Evolutionary conservation across 1,140 invertebrate genomes (phyloP).

Genomic region (Procambarus clarkii): DNA sequence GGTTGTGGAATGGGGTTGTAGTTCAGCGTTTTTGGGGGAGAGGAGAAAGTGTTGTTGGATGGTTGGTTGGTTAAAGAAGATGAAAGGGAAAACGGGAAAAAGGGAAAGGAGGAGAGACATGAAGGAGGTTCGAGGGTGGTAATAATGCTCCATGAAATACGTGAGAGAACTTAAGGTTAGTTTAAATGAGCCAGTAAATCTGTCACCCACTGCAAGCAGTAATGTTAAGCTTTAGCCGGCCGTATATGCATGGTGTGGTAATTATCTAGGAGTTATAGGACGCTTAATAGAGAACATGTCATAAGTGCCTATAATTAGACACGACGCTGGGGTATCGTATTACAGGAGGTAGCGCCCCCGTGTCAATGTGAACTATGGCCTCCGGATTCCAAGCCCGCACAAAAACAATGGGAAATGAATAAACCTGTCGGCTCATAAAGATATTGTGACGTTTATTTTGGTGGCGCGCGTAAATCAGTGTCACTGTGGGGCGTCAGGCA

Average conservation of each 20-base stretch:
- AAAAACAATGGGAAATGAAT: slow-evolving; percentile 29
- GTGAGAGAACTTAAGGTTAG: neutral
- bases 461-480: slow-evolving; percentile 36
- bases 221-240: neutral
- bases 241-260: neutral
- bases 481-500: neutral
- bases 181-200: neutral
- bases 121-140: neutral
- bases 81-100: too few species aligned
- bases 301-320: slow-evolving; percentile 18
- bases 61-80: too few species aligned
- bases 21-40: too few species aligned
- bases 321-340: neutral
- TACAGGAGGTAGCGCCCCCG: neutral
- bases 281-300: neutral
- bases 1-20: too few species aligned
- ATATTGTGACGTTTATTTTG: slow-evolving; percentile 51
- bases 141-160: neutral
- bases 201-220: neutral
- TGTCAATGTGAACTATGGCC: slow-evolving; percentile 14
- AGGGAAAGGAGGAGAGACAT: too few species aligned
- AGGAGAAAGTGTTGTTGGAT: too few species aligned
- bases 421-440: slow-evolving; percentile 45
- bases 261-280: slow-evolving; percentile 2
- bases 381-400: neutral